Base-by-base conservation (phyloP, 2,113 vertebrate genomes). In the Dermatemys mawii region DNA sequence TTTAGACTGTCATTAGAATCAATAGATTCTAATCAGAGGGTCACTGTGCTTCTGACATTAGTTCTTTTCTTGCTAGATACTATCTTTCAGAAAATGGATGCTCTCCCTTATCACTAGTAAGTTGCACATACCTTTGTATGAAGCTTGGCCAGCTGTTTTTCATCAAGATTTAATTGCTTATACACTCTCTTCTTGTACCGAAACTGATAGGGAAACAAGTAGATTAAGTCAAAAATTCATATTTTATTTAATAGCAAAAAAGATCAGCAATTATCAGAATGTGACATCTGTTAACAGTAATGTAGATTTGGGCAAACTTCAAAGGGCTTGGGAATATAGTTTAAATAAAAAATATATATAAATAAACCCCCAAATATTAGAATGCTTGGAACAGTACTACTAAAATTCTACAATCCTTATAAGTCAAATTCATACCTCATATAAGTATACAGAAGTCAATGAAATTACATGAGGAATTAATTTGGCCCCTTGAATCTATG, bases 161-260 rank as follows among this genome's bases (percentile, higher is more conserved):
- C 99, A 95, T 99, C 99, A 80, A 99, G 98, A 93, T 99, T 99
- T 76, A 99, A 99, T 98, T 99, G 99, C 78, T 98, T 99, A 98
- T 99, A 99, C 73, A 99, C 99, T 92, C 99, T 98, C 87, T 98
- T 99, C 98, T 99, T 99, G 96, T 99, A 99, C 27, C 99, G 99
- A 97, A 99, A 99, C 99, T 99, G 93, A 90, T 50, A 55, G 19
- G 82, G 8, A 24, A 63, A 60, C 38, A 78, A 11, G 8, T 22
- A 84, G 63, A 8, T 63, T 10, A 3, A 41, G n/a, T 88, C 44
- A 8, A 48, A 8, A n/a, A 6, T 1, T 27, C 41, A 5, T 29
- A 2, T 1, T 32, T 82, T 29, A 60, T 73, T 83, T 54, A 27
- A 0, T n/a, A 17, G 44, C 11, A 41, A 0, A 0, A 70, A 48